These are phyloP conservation scores for Syrista parreyssii DNA, from an alignment of 2,888 invertebrate genomes.

Conservation along the genomic window DNA sequence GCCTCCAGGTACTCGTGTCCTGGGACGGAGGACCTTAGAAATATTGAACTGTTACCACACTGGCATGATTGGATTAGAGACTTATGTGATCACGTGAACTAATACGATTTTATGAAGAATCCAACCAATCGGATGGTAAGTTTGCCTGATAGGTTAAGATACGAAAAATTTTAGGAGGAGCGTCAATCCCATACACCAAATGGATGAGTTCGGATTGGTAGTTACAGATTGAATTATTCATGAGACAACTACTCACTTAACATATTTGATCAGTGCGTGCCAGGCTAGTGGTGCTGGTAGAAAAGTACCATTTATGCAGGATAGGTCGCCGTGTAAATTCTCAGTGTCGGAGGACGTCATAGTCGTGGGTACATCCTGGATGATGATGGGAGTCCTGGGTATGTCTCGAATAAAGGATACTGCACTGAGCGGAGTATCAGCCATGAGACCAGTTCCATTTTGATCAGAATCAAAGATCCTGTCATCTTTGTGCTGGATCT, in stretches of 20 bases:
- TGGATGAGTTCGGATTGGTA: neutral
- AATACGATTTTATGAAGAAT: neutral
- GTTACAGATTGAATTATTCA: constrained; percentile 46
- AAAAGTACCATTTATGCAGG: constrained; percentile 61
- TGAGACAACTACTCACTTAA: constrained; percentile 56
- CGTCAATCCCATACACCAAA: neutral
- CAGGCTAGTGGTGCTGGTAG: constrained; percentile 57
- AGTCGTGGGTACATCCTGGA: neutral
- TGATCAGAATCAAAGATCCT: neutral
- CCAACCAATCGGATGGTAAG: neutral
- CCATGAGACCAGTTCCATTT: neutral
- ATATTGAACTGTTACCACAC: neutral
- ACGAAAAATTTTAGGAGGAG: neutral
- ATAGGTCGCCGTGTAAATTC: constrained; percentile 51
- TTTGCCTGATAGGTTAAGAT: neutral
- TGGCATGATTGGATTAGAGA: neutral
- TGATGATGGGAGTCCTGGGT: neutral
- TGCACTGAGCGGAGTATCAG: neutral
- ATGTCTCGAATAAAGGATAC: neutral
- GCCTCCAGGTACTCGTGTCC: constrained; percentile 62
- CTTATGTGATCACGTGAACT: neutral
- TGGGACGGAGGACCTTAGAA: constrained; percentile 56
- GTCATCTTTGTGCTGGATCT: neutral
- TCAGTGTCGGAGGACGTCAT: constrained; percentile 11
- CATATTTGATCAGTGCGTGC: constrained; percentile 63